These are phyloP conservation scores for Sepiola atlantica DNA, from an alignment of 2,888 invertebrate genomes.

Conservation along the genomic window DNA sequence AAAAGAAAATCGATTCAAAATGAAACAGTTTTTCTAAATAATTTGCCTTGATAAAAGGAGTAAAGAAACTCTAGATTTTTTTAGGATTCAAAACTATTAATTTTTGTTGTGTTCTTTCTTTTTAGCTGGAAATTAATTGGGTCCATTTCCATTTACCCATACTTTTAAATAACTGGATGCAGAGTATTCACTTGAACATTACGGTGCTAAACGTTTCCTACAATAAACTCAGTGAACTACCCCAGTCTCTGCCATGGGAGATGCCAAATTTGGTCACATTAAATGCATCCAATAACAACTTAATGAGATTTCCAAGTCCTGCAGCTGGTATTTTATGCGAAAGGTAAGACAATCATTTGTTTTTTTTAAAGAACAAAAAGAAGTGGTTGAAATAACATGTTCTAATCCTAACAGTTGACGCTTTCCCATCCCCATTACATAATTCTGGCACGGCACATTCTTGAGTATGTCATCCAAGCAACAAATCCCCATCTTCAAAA, in stretches of 20 bases:
- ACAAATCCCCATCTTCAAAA: no score
- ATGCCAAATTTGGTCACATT: conserved; percentile 57
- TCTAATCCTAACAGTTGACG: neutral
- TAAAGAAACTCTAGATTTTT: neutral
- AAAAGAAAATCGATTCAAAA: no score
- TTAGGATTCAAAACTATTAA: neutral
- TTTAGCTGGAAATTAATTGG: conserved; percentile 34
- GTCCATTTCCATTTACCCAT: neutral
- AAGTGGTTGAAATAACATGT: no score
- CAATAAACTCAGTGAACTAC: conserved; percentile 58
- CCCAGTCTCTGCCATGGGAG: conserved; percentile 60
- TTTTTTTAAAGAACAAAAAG: neutral
- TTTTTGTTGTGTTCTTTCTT: neutral
- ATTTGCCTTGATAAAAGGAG: neutral
- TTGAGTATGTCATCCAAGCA: no score
- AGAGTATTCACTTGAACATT: conserved; percentile 52
- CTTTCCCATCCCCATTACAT: no score
- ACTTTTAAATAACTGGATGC: conserved; percentile 54
- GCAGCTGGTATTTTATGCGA: conserved; percentile 51
- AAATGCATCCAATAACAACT: conserved; percentile 56
- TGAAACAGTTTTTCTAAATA: no score
- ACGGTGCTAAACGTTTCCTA: conserved; percentile 57
- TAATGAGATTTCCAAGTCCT: conserved; percentile 51
- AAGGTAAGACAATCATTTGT: conserved; percentile 51
- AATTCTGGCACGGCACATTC: no score